These are phyloP conservation scores for Telenomus remus DNA, from an alignment of 1,140 invertebrate genomes.

Conservation along the genomic window DNA sequence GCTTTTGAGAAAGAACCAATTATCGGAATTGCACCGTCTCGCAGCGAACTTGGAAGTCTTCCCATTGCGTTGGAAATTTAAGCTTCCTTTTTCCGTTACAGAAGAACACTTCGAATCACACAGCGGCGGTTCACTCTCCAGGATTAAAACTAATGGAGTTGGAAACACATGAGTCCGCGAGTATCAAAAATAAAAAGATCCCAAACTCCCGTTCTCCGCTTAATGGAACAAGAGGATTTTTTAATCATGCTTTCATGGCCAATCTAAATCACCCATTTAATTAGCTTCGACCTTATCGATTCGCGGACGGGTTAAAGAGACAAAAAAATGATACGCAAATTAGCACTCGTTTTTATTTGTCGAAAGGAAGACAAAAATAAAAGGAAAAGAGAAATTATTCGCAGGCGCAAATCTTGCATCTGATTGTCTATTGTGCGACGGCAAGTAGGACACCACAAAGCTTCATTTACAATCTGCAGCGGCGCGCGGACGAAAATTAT, in stretches of 20 bases:
- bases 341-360: constrained; percentile 10
- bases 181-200: constrained; percentile 25
- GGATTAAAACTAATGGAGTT: constrained; percentile 55
- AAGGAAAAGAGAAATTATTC: constrained; percentile 39
- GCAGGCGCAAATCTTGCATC: constrained; percentile 29
- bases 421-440: constrained; percentile 35
- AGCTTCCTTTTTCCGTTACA: constrained; percentile 44
- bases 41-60: constrained; percentile 46
- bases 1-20: constrained; percentile 43
- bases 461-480: constrained; percentile 14
- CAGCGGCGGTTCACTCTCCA: constrained; percentile 35
- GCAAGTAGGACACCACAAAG: constrained; percentile 29
- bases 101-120: constrained; percentile 35
- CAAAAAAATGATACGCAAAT: neutral
- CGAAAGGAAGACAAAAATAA: constrained; percentile 28
- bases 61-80: constrained; percentile 45
- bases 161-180: constrained; percentile 35
- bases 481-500: constrained; percentile 2
- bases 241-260: neutral
- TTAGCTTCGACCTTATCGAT: constrained; percentile 5
- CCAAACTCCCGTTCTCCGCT: too few species aligned
- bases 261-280: constrained; percentile 7
- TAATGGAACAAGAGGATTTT: too few species aligned
- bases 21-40: constrained; percentile 50
- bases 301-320: neutral